Evolutionary conservation across 2,113 vertebrate genomes (phyloP), one percentile per base, ranked within the genome.

Genomic region (Paradisaea rubra): DNA sequence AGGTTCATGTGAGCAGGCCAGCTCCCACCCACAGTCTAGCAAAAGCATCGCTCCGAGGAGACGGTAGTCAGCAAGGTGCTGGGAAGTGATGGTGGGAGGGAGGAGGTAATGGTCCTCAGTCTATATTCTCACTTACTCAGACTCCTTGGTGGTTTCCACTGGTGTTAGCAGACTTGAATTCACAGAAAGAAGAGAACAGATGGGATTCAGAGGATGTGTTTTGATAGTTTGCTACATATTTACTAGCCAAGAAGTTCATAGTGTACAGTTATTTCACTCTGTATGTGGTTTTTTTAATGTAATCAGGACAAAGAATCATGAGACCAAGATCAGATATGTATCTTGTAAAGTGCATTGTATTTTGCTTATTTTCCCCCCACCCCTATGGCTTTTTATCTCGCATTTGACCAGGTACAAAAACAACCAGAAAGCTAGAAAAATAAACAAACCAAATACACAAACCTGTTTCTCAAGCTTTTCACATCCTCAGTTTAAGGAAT

Each of bases 401-500:
- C 88, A 65, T 83, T 93, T 93, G 33, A 84, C 74, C 83, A 81
- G 76, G 59, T 93, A 94, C 30, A 78, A 84, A 93, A 94, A 28
- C 69, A 90, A 83, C 56, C n/a, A 81, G 64, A 88, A 91, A 64
- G 39, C 60, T 77, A 86, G 69, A 70, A 92, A 90, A 93, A 95
- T 72, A 93, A 94, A 70, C 86, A 90, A 82, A 41, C 22, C 33
- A 33, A 49, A 74, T 37, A 50, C 27, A 71, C 49, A 81, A 44
- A 54, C 24, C 37, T 50, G 25, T 93, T 94, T 94, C 91, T 95
- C 91, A 95, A 79, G 86, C 64, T 93, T 91, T 90, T 93, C 69
- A 44, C 88, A 86, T 95, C 80, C 80, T 88, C 64, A 41, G 53
- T 91, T 91, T 86, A 91, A 88, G 69, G 82, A 25, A 69, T 83